These are phyloP conservation scores for Oxyura jamaicensis DNA, from an alignment of 2,113 vertebrate genomes.

Conservation along the genomic window DNA sequence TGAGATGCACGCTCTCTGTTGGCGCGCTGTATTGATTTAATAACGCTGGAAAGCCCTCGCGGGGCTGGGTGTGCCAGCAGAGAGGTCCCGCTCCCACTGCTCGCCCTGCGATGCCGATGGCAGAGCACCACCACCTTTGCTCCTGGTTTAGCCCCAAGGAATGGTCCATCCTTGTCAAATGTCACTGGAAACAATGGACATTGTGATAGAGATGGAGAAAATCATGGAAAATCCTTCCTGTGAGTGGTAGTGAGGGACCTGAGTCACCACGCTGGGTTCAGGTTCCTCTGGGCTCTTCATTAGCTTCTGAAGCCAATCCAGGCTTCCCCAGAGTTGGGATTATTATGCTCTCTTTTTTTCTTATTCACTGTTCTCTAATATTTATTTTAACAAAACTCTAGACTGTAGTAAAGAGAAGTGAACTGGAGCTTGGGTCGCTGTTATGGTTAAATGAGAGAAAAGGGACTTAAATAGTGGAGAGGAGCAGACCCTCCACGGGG, in stretches of 20 bases:
- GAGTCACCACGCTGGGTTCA: neutral
- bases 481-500: rapidly evolving
- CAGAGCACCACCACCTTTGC: rapidly evolving
- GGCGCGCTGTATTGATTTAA: conserved; percentile 14
- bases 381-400: neutral
- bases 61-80: neutral
- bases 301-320: neutral
- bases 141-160: neutral
- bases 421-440: neutral
- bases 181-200: neutral
- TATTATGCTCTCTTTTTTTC: neutral
- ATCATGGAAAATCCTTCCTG: neutral
- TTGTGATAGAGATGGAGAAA: neutral
- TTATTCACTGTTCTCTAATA: neutral
- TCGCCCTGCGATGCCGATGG: rapidly evolving
- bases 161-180: neutral
- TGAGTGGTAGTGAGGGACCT: neutral
- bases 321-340: neutral
- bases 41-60: neutral
- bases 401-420: neutral
- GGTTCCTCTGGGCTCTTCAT: neutral
- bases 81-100: neutral
- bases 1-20: neutral
- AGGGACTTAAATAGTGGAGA: neutral
- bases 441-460: neutral